Percentiles rank a stretch among this genome's conserved stretches.
These are phyloP conservation scores for Poeciliopsis retropinna DNA, from an alignment of 2,113 vertebrate genomes.

Conservation along the genomic window DNA sequence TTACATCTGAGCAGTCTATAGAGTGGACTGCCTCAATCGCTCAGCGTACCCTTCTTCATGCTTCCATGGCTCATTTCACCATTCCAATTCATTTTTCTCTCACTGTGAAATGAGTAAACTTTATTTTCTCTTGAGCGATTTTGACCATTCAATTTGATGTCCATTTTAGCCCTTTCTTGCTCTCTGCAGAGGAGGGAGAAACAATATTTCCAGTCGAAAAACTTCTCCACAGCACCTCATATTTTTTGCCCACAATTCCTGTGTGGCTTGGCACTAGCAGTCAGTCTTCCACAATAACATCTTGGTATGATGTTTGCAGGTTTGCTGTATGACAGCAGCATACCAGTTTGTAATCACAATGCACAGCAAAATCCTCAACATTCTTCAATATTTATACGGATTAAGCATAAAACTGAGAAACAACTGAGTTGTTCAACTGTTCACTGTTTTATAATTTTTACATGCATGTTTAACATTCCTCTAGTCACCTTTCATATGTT, in stretches of 20 bases:
- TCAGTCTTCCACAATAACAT: constrained; percentile 17
- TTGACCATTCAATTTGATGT: background rate
- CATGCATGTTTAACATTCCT: background rate
- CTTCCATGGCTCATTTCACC: constrained; percentile 22
- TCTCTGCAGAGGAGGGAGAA: background rate
- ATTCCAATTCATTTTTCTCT: constrained; percentile 39
- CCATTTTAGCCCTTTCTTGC: constrained; percentile 6
- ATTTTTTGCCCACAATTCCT: constrained; percentile 20
- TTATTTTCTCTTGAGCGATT: constrained; percentile 25
- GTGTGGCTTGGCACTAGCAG: constrained; percentile 19
- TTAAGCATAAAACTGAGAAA: background rate
- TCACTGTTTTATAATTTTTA: background rate
- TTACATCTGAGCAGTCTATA: constrained; percentile 46
- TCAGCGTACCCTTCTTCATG: constrained; percentile 16
- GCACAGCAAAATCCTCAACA: no score
- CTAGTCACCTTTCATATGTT: background rate
- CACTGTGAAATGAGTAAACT: constrained; percentile 30
- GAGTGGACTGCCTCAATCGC: constrained; percentile 58
- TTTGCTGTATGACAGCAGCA: constrained; percentile 1
- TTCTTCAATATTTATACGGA: background rate
- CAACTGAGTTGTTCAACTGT: background rate
- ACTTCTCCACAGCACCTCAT: constrained; percentile 10
- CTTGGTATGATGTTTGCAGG: constrained; percentile 1
- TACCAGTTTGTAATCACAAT: background rate
- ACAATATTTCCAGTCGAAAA: background rate